Evolutionary conservation across 2,797 vertebrate genomes (phyloP).

Genomic region (Lepilemur septentrionalis): DNA sequence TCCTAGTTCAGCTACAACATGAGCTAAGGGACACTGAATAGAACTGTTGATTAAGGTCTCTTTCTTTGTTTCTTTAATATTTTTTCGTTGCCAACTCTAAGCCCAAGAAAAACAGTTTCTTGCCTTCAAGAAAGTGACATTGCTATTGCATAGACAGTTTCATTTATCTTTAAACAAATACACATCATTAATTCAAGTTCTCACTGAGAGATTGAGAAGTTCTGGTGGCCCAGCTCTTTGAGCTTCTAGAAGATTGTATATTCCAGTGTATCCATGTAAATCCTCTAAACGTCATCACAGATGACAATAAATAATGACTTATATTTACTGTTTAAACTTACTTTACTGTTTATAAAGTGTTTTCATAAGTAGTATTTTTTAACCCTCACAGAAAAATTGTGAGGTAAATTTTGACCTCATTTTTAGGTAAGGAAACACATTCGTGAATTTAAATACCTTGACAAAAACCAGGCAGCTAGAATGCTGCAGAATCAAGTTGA

Average conservation of each 20-base stretch:
- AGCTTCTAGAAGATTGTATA: not conserved
- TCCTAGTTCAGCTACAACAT: not conserved
- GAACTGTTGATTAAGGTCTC: not conserved
- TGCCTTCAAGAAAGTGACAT: not conserved
- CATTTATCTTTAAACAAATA: not conserved
- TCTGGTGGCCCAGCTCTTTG: not conserved
- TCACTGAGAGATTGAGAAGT: not conserved
- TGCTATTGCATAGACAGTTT: not conserved
- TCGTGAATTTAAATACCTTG: not conserved
- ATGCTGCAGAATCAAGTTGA: not conserved
- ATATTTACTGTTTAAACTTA: not conserved
- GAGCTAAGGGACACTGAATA: not conserved
- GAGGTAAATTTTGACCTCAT: not conserved
- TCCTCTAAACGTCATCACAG: not conserved
- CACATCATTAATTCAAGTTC: not conserved
- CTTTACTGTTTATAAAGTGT: not conserved
- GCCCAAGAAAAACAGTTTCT: not conserved
- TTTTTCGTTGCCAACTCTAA: conserved; percentile 15
- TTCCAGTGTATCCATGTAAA: not conserved
- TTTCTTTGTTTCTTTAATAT: conserved; percentile 36
- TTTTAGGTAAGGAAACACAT: not conserved
- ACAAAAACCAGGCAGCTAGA: not conserved
- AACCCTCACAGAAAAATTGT: not conserved
- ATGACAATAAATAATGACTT: not conserved
- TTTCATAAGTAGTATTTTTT: not conserved